Evolutionary conservation across 2,888 invertebrate genomes (phyloP).

Genomic region (Carpatolechia fugitivella): DNA sequence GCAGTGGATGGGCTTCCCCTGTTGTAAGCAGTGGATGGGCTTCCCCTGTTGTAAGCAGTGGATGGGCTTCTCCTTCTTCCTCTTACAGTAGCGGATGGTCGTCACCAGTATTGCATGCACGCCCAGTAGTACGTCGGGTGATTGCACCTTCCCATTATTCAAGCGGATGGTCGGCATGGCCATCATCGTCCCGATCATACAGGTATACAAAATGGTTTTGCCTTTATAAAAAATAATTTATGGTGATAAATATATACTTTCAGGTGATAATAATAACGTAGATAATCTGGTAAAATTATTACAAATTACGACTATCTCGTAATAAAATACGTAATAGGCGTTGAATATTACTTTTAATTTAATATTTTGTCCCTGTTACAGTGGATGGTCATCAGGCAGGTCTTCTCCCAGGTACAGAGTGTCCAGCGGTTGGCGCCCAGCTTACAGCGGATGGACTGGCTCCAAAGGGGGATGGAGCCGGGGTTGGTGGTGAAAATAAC

Average conservation of each 20-base stretch:
- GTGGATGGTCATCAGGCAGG: constrained; percentile 8
- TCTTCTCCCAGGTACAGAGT: neutral
- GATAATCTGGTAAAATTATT: no score
- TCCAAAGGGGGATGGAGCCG: constrained; percentile 9
- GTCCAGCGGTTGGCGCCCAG: constrained; percentile 1
- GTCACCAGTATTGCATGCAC: neutral
- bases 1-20: constrained; percentile 6
- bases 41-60: neutral
- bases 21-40: neutral
- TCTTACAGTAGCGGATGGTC: neutral
- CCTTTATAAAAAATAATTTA: neutral
- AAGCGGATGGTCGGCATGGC: neutral
- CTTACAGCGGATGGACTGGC: neutral
- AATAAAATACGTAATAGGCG: no score
- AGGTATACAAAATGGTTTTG: neutral
- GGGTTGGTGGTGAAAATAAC: constrained; percentile 15
- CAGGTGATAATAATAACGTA: no score
- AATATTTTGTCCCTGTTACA: neutral
- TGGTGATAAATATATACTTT: no score
- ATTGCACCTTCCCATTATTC: neutral
- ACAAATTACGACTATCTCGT: no score
- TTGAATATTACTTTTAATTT: neutral
- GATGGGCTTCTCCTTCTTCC: neutral
- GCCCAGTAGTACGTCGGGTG: neutral
- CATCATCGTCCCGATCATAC: neutral